Evolutionary conservation across 2,797 vertebrate genomes (phyloP).

Genomic region (Enteromius anoplus): DNA sequence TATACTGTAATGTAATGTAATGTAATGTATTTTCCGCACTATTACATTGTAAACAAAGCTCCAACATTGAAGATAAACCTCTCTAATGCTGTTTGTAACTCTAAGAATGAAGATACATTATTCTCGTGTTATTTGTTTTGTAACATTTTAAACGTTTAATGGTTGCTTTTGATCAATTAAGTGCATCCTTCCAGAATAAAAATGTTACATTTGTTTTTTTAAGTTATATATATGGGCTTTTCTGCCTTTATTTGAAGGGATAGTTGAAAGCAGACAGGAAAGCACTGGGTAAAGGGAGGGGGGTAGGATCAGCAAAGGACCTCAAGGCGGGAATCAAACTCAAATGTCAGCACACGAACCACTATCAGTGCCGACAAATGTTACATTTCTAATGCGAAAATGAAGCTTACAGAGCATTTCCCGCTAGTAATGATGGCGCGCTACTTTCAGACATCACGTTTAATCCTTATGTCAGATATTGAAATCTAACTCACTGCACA

Average conservation of each 20-base stretch:
- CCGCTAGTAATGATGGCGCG: not conserved
- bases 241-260: too few species aligned
- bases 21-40: not conserved
- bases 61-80: too few species aligned
- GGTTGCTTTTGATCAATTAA: not conserved
- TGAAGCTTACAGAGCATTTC: not conserved
- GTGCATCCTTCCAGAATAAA: not conserved
- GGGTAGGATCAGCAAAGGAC: too few species aligned
- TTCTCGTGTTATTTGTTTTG: too few species aligned
- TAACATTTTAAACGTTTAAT: not conserved
- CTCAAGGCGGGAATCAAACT: too few species aligned
- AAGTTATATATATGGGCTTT: too few species aligned
- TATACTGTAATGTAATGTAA: rapidly evolving
- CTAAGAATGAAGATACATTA: too few species aligned
- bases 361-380: not conserved
- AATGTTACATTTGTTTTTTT: too few species aligned
- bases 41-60: not conserved
- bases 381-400: not conserved
- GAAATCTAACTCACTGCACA: not conserved
- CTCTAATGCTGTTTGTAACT: too few species aligned
- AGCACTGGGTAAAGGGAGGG: too few species aligned
- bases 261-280: too few species aligned
- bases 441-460: not conserved
- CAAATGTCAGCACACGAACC: too few species aligned
- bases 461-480: not conserved